Base-by-base conservation (phyloP, 2,797 vertebrate genomes). In the Salmo trutta region DNA sequence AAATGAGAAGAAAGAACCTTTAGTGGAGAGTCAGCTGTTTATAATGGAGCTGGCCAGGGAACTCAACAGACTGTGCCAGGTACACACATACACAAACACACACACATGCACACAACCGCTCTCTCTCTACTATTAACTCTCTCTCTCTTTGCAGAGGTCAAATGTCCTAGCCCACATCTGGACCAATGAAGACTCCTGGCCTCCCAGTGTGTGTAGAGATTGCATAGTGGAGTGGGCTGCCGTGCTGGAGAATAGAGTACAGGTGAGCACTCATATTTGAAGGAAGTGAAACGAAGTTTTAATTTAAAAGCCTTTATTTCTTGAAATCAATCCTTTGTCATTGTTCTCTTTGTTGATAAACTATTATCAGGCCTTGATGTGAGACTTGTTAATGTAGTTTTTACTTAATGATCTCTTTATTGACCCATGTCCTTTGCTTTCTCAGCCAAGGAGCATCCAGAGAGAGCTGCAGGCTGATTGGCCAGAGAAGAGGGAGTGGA, bases 1-100 rank as follows among this genome's bases (percentile, higher is more conserved):
- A 67, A 89, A 85, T 5, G 93, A 92, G 31, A 94, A 91, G 84
- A 94, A 91, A 74, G 91, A 91, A 84, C 91, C 89, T 0, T 90
- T 94, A 77, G 80, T 90, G 75, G 93, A 95, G 75, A 93, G 92
- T 82, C 94, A 95, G 86, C 78, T 94, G 16, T 94, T 95, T 62
- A 89, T 94, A 1, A 95, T 95, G 94, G 94, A 95, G 67, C 81
- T 95, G 66, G 92, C 93, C 0, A 86, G 94, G 71, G 94, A 95
- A 59, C 93, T 95, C 66, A 94, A 92, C 86, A 89, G 87, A 79
- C 88, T 94, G 16, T 94, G 94, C 82, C 93, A 94, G 91, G 94
- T 94, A 31, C 4, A 66, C 36, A 62, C n/a, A 77, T 64, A 71
- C 54, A 71, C 15, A 29, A 1, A 33, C 31, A 27, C 7, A 31